Base-by-base conservation (phyloP, 2,113 vertebrate species). In the Axis porcinus region DNA sequence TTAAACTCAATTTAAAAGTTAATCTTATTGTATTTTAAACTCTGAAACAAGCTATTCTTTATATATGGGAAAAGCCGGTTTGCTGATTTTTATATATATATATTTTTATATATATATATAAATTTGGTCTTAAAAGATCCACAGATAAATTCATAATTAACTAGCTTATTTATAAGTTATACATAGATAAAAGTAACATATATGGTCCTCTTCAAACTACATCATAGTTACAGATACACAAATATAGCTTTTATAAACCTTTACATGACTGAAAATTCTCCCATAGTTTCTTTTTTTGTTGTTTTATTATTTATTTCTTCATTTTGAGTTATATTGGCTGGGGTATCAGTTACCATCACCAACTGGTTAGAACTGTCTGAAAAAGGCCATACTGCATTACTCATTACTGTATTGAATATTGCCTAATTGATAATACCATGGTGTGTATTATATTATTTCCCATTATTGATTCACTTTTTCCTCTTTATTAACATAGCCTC, bases 11-110 rank as follows among this genome's bases (percentile, higher is more conserved):
- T 95, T 96, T 97, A 92, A 98, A 97, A 95, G 47, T 91, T 97
- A 96, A 96, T 92, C n/a, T 40, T 62, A 95, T 96, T 97, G 86
- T 64, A 89, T 86, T 96, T 98, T 94, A 89, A 97, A 96, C 60
- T 85, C 87, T 96, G 78, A 88, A 98, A 58, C 43, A 91, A 87
- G 14, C 33, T 94, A 10, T 94, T 97, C 27, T 89, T 94, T 70
- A 16, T 62, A 36, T 28, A 47, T 82, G 36, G 47, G 74, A 60
- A 91, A 7, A 50, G 11, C 11, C 23, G 62, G 30, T 60, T 85
- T 89, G 14, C 60, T 43, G 74, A 55, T 23, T 87, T 6, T 70
- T 70, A 70, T 57, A 57, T 57, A 57, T 54, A 54, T 52, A 16
- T 52, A 52, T 52, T 16, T 52, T 1, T 15, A 52, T 15, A 52